Evolutionary conservation across 1,140 invertebrate species (phyloP).

Genomic region (Bombus cullumanus): DNA sequence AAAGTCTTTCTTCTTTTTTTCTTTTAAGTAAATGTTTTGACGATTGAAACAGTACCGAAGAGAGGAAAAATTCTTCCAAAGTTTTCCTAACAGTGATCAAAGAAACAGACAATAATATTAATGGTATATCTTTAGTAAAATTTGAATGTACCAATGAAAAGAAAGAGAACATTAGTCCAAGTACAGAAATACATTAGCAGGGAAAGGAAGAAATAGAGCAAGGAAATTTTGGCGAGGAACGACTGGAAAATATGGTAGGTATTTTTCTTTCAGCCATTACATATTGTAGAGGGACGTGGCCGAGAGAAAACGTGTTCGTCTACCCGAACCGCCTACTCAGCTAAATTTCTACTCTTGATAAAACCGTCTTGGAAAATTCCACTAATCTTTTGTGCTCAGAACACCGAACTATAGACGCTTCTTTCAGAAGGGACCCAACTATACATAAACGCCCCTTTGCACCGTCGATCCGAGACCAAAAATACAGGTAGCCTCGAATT

Average conservation of each 20-base stretch:
- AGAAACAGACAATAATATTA: background rate
- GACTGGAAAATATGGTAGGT: background rate
- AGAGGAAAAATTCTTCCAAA: background rate
- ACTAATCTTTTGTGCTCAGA: constrained; percentile 28
- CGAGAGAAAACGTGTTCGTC: background rate
- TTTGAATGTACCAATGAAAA: background rate
- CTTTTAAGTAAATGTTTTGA: too few species aligned
- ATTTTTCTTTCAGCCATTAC: background rate
- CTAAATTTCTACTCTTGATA: constrained; percentile 30
- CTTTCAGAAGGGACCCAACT: background rate
- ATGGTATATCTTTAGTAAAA: background rate
- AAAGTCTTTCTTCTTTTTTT: background rate
- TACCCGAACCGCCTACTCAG: background rate
- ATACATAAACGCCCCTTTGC: background rate
- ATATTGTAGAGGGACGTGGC: background rate
- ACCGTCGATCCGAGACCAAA: background rate
- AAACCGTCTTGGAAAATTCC: constrained; percentile 53
- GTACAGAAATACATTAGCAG: too few species aligned
- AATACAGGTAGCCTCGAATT: too few species aligned
- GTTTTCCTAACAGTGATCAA: too few species aligned
- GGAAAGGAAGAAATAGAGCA: background rate
- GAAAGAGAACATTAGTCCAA: rapidly evolving
- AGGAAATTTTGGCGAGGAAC: background rate
- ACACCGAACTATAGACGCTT: background rate
- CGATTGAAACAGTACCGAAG: too few species aligned